These are phyloP conservation scores for Coecobrya sp. DNA, from an alignment of 2,888 invertebrate species.

Conservation along the genomic window DNA sequence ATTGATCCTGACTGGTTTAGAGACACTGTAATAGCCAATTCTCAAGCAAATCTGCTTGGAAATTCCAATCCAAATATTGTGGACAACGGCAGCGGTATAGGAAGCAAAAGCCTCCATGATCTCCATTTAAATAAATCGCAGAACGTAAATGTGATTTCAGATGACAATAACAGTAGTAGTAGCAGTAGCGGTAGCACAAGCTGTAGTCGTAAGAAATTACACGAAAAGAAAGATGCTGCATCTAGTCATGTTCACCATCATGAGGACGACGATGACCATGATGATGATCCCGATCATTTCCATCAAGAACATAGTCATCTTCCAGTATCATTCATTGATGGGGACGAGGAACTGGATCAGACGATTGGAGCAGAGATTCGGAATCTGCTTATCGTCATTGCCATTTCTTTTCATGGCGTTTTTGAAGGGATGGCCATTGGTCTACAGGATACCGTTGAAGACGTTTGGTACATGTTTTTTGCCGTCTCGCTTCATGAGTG, in stretches of 20 bases:
- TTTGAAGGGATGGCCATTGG: constrained; percentile 90
- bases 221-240: constrained; percentile 41
- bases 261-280: constrained; percentile 75
- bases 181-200: constrained; percentile 68
- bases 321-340: constrained; percentile 82
- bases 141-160: constrained; percentile 52
- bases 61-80: constrained; percentile 65
- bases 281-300: constrained; percentile 76
- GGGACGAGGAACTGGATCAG: constrained; percentile 82
- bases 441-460: constrained; percentile 88
- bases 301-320: constrained; percentile 84
- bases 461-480: constrained; percentile 89
- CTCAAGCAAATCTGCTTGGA: constrained; percentile 83
- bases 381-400: constrained; percentile 88
- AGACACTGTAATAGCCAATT: constrained; percentile 85
- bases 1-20: constrained; percentile 86
- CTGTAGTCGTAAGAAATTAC: constrained; percentile 72
- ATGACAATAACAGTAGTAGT: constrained; percentile 70
- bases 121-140: constrained; percentile 79
- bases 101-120: constrained; percentile 67
- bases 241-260: constrained; percentile 62
- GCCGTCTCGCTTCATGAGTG: constrained; percentile 89
- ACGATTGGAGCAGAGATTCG: constrained; percentile 87
- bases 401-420: constrained; percentile 89
- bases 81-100: background rate